phyloP scores from a whole-genome alignment of 2,113 vertebrate genomes.

The Pseudopodoces humilis region DNA sequence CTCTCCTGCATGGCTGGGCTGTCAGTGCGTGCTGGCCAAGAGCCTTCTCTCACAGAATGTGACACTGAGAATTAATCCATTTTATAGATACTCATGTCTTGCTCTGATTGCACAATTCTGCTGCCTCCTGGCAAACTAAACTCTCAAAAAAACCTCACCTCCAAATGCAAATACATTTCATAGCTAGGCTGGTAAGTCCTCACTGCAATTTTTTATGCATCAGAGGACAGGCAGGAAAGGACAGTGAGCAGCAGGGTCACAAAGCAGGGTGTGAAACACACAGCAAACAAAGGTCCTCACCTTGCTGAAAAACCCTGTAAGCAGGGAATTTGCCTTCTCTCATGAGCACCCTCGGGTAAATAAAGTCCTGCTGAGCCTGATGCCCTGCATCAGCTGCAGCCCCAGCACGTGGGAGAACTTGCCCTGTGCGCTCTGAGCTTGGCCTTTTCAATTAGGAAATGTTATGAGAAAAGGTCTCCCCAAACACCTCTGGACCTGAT shows the following conservation, averaged over 20 bases:
- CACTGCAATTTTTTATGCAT: not conserved
- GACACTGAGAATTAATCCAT: not conserved
- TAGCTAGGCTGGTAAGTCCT: not conserved
- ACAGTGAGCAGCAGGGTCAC: not conserved
- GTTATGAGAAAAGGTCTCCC: conserved; percentile 70
- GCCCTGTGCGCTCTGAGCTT: conserved; percentile 1
- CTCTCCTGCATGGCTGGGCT: not conserved
- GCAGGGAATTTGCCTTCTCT: not conserved
- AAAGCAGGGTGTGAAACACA: not conserved
- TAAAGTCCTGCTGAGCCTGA: not conserved
- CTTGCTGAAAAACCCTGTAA: not conserved
- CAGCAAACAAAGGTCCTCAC: not conserved
- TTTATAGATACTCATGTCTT: not conserved
- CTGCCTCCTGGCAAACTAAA: not conserved
- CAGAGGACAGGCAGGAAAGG: not conserved
- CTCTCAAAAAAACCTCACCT: fast-evolving
- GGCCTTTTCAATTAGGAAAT: conserved; percentile 70
- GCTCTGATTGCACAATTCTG: not conserved
- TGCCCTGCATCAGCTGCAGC: conserved; percentile 23
- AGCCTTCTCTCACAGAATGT: not conserved
- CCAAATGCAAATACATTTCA: not conserved
- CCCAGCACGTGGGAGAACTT: conserved; percentile 33
- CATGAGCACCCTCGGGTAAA: not conserved
- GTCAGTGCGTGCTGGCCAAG: not conserved
- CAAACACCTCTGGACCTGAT: conserved; percentile 75